Conservation (phyloP, 2,888 invertebrate species). For the Thumatha senex region DNA sequence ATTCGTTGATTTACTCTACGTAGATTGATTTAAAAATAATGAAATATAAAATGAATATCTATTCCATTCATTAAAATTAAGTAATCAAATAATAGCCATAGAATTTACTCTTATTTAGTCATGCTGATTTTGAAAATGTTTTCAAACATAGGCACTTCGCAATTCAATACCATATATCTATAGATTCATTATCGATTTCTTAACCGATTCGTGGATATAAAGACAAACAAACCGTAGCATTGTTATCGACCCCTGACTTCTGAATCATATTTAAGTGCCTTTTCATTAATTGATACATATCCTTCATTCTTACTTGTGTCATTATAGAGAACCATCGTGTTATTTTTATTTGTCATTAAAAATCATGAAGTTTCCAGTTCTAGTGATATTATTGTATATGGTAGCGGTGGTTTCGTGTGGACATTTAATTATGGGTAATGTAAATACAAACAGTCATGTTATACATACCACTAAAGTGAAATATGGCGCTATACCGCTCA, state of each 20-base stretch:
- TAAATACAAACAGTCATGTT: slow-evolving; percentile 38
- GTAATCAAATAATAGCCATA: not conserved
- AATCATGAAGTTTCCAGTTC: slow-evolving; percentile 37
- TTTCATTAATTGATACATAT: not conserved
- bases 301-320: slow-evolving; percentile 5
- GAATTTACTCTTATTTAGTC: not conserved
- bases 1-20: too few relatives aligned
- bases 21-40: too few relatives aligned
- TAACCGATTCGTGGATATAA: not conserved
- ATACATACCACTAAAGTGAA: slow-evolving; percentile 43
- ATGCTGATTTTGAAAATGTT: not conserved
- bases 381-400: slow-evolving; percentile 24
- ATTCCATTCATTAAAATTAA: too few relatives aligned
- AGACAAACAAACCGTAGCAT: not conserved
- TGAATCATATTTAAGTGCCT: not conserved
- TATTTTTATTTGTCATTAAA: not conserved
- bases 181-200: not conserved
- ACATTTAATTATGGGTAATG: slow-evolving; percentile 50
- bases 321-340: slow-evolving; percentile 1
- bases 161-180: not conserved
- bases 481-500: slow-evolving; percentile 46
- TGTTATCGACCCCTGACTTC: slow-evolving; percentile 1
- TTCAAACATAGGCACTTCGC: not conserved
- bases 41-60: too few relatives aligned
- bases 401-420: slow-evolving; percentile 36